Percentiles rank a stretch among this genome's conserved stretches.
phyloP scores from a whole-genome alignment of 2,113 vertebrate species.

The Cygnus atratus region DNA sequence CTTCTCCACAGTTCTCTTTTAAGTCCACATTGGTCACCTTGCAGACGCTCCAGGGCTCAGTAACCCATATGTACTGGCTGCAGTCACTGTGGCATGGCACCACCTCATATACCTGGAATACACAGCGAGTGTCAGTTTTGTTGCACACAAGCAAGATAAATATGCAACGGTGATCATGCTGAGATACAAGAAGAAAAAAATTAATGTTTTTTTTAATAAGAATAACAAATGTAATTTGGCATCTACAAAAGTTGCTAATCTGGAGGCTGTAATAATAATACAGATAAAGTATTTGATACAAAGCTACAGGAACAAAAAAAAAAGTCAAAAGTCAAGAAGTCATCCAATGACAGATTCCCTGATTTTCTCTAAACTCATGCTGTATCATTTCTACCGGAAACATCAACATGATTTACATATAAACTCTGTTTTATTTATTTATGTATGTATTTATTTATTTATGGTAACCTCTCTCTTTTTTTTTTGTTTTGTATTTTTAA shows the following conservation, averaged over 20 bases:
- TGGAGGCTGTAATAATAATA: background rate
- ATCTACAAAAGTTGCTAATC: background rate
- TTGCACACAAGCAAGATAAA: background rate
- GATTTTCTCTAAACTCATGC: background rate
- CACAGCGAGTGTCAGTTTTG: background rate
- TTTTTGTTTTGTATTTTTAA: background rate
- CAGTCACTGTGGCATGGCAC: conserved; percentile 97
- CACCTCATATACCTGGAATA: conserved; percentile 92
- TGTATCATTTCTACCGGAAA: background rate
- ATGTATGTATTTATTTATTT: too few relatives aligned
- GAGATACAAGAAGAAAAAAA: background rate
- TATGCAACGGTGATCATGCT: background rate
- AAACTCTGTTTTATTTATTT: background rate
- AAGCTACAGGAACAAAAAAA: background rate
- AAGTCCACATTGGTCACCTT: conserved; percentile 93
- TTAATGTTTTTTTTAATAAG: background rate
- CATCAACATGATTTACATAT: background rate
- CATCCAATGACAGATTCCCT: background rate
- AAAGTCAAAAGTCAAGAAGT: background rate
- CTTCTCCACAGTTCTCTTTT: conserved; percentile 94
- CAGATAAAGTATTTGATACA: background rate
- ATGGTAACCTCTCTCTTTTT: too few relatives aligned
- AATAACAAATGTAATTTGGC: background rate
- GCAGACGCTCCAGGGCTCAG: conserved; percentile 95
- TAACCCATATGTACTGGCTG: conserved; percentile 91